Conservation (phyloP, 2,797 vertebrate genomes). For the Tapera naevia region DNA sequence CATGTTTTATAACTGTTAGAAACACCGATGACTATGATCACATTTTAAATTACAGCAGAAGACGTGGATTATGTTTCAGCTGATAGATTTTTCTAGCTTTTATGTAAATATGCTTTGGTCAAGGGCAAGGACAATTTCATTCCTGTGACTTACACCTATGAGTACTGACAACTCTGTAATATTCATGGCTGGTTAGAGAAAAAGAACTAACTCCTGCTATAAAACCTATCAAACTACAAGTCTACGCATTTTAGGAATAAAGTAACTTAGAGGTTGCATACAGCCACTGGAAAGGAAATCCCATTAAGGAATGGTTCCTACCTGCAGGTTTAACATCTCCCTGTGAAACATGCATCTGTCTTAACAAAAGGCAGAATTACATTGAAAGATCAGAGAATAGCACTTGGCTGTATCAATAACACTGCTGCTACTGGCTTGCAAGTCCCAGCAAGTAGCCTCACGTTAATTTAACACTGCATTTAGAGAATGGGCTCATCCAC, state of each 20-base stretch:
- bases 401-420: background rate
- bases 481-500: background rate
- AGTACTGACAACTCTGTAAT: accelerated
- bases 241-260: background rate
- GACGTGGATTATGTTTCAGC: background rate
- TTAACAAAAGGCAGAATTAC: background rate
- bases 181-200: background rate
- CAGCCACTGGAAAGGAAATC: background rate
- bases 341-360: background rate
- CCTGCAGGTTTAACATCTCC: background rate
- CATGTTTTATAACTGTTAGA: background rate
- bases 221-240: background rate
- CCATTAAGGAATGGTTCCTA: background rate
- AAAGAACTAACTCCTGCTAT: background rate
- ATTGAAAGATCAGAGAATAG: background rate
- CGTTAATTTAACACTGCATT: background rate
- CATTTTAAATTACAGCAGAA: background rate
- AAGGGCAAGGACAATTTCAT: background rate
- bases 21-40: background rate
- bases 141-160: background rate
- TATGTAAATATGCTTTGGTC: background rate
- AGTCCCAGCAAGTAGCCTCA: background rate
- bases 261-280: background rate
- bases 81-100: background rate
- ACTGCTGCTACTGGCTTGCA: background rate